These are phyloP conservation scores for Triplophysa dalaica DNA, from an alignment of 2,113 vertebrate genomes.

Conservation along the genomic window DNA sequence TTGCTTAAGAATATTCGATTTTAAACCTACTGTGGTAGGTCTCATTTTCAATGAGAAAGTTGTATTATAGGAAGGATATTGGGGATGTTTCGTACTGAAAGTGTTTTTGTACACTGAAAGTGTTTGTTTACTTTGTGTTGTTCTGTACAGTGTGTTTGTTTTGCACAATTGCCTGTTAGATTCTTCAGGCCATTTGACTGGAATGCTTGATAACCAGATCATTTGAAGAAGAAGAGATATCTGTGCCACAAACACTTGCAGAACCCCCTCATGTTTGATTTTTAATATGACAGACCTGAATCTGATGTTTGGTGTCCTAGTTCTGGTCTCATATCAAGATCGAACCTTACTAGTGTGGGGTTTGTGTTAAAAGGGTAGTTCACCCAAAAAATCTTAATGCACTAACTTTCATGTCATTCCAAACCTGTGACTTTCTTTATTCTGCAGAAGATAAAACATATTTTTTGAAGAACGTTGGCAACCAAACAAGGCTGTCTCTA, in stretches of 20 bases:
- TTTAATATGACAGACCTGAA: constrained; percentile 33
- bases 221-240: constrained; percentile 28
- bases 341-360: background rate
- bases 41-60: background rate
- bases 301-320: constrained; percentile 4
- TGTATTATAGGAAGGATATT: background rate
- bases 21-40: background rate
- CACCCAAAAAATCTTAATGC: no score
- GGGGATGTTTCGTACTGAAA: background rate
- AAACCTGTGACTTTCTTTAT: no score
- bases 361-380: background rate
- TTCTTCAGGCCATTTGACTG: constrained; percentile 12
- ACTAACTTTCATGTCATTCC: no score
- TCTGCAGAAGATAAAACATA: no score
- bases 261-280: constrained; percentile 1
- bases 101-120: background rate
- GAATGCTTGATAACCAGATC: constrained; percentile 21
- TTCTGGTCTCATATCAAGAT: background rate
- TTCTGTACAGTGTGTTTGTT: background rate
- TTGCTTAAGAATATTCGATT: background rate
- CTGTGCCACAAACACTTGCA: constrained; percentile 1
- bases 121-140: constrained; percentile 4
- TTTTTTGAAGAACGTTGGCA: no score
- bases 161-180: background rate
- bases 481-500: no score